Evolutionary conservation across 2,113 vertebrate genomes (phyloP), one percentile per base, ranked within the genome.

Genomic region (Telmatochromis sp.): DNA sequence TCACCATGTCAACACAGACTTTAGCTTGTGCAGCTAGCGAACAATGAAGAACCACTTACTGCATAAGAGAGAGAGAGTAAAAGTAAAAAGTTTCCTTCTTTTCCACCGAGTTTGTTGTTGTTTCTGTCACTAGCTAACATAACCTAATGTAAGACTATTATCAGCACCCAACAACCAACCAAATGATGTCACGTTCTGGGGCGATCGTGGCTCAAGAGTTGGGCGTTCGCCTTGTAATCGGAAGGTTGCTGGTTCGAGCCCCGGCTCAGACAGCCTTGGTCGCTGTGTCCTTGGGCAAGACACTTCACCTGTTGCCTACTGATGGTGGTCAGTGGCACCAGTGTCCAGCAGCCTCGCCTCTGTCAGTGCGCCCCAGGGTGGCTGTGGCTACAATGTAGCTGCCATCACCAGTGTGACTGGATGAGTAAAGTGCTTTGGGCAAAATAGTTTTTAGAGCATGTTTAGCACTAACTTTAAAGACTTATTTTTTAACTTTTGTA

Each of bases 261-360:
- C 37, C 0, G 1, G 37, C 37, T 11, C 0, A 0, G 5, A 40
- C 12, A 42, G 40, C 7, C 42, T 45, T 0, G 13, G 13, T 45
- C 3, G 3, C 0, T 45, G 42, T 45, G 42, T 4, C 42, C 42
- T 45, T 45, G 42, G 42, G 42, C 6, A 14, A 45, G 42, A 14
- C 6, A 7, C 42, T 45, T 45, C 13, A 45, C 42, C 6, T 7
- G 13, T 45, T 45, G 2, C 2, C 42, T 45, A 45, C 3, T 45
- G 0, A 0, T 45, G 13, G 42, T 45, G 13, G 42, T 45, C 13
- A 0, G 42, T 45, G 42, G 13, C 3, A 0, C 42, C 13, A 4
- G 42, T 45, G 42, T 15, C 13, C 3, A 2, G 42, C 13, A 45
- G 13, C 42, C 13, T 45, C 42, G 1, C 42, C 13, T 45, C 42